These are phyloP conservation scores for Protosalanx chinensis DNA, from an alignment of 2,797 vertebrate genomes.

Conservation along the genomic window DNA sequence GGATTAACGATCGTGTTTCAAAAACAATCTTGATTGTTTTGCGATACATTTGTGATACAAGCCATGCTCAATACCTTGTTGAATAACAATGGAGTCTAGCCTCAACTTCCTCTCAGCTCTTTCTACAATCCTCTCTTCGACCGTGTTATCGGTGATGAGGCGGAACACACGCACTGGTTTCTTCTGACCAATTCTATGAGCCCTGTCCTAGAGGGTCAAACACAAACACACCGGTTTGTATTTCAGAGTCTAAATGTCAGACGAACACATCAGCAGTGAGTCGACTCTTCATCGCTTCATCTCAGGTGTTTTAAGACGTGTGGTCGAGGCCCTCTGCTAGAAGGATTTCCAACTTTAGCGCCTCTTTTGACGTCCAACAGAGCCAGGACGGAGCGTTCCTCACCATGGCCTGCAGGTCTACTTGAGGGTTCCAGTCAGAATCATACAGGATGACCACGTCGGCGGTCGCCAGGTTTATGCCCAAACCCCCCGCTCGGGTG, in stretches of 20 bases:
- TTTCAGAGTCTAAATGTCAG: not conserved
- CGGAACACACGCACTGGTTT: slow-evolving; percentile 84
- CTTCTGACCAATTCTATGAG: slow-evolving; percentile 86
- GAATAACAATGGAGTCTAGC: slow-evolving; percentile 88
- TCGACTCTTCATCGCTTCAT: too few relatives aligned
- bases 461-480: slow-evolving; percentile 87
- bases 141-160: slow-evolving; percentile 85
- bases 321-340: too few relatives aligned
- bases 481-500: slow-evolving; percentile 84
- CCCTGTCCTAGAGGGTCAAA: slow-evolving; percentile 70
- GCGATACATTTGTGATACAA: not conserved
- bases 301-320: too few relatives aligned
- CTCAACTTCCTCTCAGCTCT: slow-evolving; percentile 87
- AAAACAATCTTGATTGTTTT: not conserved
- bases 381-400: slow-evolving; percentile 10
- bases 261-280: not conserved
- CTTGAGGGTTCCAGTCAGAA: slow-evolving; percentile 90
- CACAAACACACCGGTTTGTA: slow-evolving; percentile 18
- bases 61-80: slow-evolving; percentile 73
- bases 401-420: slow-evolving; percentile 88
- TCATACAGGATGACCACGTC: slow-evolving; percentile 87
- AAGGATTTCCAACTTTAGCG: not conserved
- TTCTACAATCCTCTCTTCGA: slow-evolving; percentile 87
- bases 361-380: not conserved
- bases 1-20: not conserved